Base-by-base conservation (phyloP, 2,797 vertebrate genomes). In the Triplophysa bombifrons region DNA sequence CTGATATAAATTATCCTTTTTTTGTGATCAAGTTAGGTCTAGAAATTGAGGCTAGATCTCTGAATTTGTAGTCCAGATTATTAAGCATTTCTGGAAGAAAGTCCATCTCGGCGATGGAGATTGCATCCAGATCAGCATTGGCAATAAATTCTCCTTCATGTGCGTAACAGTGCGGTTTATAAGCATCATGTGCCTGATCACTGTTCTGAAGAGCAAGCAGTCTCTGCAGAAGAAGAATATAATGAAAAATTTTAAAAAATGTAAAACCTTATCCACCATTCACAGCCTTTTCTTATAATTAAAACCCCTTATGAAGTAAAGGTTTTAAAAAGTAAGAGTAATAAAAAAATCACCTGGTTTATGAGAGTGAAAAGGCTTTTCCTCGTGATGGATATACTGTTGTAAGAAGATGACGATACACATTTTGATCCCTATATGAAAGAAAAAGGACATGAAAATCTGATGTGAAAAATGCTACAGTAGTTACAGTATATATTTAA, bases 81-180 rank as follows among this genome's bases (percentile, higher is more conserved):
- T 19, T 5, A 17, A 88, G 75, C 14, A 27, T 34, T 44, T 91
- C 83, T 10, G 27, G 65, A 38, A 87, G 48, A 74, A 91, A 88
- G 14, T 88, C 65, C 1, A 13, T 34, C 6, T 90, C 90, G 4
- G 84, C 2, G 25, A 91, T 84, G 48, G 86, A 85, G 68, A 93
- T 88, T 58, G 83, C 75, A 4, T 93, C 90, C 6, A 91, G 81
- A 6, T 88, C 38, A 20, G 2, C 17, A 22, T 7, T 51, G 12
- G 14, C 46, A 0, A 27, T 53, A 2, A 0, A 0, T 30, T 30
- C 76, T 58, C 86, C 89, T 75, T 93, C 92, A 3, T 89, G 84
- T 10, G 85, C 53, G 4, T 91, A 93, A 12, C 81, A 72, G 55
- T 68, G 74, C 2, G 90, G 90, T 20, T 51, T 9, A 27, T 92